Conservation (phyloP, 92 coral and sea anemone species). For the Parazoanthus swiftii region DNA sequence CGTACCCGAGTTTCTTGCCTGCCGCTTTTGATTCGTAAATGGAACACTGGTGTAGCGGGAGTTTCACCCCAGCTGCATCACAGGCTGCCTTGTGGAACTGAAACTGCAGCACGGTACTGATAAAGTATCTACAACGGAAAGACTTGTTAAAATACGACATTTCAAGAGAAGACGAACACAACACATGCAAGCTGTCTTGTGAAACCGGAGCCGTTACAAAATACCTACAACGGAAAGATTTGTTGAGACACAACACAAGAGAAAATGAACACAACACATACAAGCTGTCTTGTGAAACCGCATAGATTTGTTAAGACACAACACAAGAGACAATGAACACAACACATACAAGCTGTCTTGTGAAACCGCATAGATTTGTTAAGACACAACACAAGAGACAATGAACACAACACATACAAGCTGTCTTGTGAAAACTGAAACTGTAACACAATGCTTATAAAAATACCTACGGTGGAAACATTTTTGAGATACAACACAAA, state of each 20-base stretch:
- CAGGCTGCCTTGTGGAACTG: constrained; percentile 96
- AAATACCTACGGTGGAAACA: constrained; percentile 57
- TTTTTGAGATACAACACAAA: neutral
- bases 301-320: neutral
- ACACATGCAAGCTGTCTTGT: constrained; percentile 84
- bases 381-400: neutral
- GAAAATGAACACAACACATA: constrained; percentile 55
- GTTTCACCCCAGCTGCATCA: constrained; percentile 62
- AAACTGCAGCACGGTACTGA: constrained; percentile 85
- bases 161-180: constrained; percentile 45
- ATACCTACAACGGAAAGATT: constrained; percentile 55
- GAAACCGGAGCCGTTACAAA: constrained; percentile 88
- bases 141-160: neutral
- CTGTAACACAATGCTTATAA: constrained; percentile 76
- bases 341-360: constrained; percentile 62
- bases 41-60: constrained; percentile 88
- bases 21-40: constrained; percentile 81
- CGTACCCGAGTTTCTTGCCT: constrained; percentile 82
- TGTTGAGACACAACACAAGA: neutral
- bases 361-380: too few relatives aligned
- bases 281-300: constrained; percentile 88
- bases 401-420: constrained; percentile 62
- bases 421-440: constrained; percentile 90
- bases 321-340: constrained; percentile 45
- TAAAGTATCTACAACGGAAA: constrained; percentile 62